Percentiles rank a stretch among this genome's conserved stretches.
Conservation (phyloP, 2,888 invertebrate genomes). For the Bellardia pandia region DNA sequence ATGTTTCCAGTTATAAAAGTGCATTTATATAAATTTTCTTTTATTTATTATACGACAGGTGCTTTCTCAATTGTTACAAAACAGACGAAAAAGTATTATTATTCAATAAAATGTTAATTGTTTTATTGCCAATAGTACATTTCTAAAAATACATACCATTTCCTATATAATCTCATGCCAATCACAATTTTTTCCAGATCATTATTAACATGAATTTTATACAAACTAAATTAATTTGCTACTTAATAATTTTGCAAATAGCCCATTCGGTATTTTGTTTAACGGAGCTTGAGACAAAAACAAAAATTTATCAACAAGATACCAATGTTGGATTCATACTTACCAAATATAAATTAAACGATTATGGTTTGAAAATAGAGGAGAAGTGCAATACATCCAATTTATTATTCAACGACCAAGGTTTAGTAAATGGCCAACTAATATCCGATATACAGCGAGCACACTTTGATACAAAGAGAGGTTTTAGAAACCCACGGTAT, state of each 20-base stretch:
- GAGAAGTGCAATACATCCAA: not conserved
- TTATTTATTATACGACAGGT: too few relatives aligned
- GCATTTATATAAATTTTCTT: too few relatives aligned
- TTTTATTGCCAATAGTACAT: not conserved
- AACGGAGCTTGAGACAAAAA: constrained; percentile 1
- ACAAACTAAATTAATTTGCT: not conserved
- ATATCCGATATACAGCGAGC: not conserved
- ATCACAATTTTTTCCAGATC: not conserved
- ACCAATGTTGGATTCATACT: not conserved
- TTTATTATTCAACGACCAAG: not conserved
- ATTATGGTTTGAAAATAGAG: not conserved
- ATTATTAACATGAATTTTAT: not conserved
- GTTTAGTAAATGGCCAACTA: not conserved
- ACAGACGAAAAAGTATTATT: too few relatives aligned
- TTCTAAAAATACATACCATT: not conserved
- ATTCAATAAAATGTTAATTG: not conserved
- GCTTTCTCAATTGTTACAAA: too few relatives aligned
- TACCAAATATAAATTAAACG: not conserved
- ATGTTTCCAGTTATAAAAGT: too few relatives aligned
- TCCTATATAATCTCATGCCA: not conserved
- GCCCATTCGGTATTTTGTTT: not conserved
- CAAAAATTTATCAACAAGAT: not conserved
- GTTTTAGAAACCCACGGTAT: not conserved
- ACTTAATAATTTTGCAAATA: not conserved
- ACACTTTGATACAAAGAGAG: not conserved